Evolutionary conservation across 2,797 vertebrate species (phyloP), one percentile per base, ranked within the genome.

Genomic region (Poecile montanus): DNA sequence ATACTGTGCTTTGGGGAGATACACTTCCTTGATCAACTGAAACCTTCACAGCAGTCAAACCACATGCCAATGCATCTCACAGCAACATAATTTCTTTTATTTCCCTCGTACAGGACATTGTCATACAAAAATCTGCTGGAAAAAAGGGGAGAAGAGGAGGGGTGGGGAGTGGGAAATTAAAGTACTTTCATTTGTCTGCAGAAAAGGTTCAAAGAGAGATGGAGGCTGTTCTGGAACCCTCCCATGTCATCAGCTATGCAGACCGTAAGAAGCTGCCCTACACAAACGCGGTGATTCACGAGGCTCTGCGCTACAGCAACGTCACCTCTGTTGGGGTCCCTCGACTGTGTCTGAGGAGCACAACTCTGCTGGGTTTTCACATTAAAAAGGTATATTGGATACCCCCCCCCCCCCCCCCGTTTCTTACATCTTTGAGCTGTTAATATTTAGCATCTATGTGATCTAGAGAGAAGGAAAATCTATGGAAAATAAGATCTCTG

Each of bases 141-240:
- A 16, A 40, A 75, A 80, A 45, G 4, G 2, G 4, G 38, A 2
- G 3, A 0, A 7, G 6, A 10, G 19, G 3, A 2, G 3, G 2
- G 2, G 2, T 10, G 26, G 1, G 7, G 26, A 51, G 21, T 34
- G 34, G 36, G 32, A 42, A 23, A 4, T 53, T 18, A 42, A 60
- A 77, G 56, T 44, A 17, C 30, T 85, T 67, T 74, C 0, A 62
- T 94, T 87, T 79, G 40, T 68, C 54, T 82, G 30, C 73, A 97
- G 97, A 73, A 75, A 97, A 91, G 36, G 97, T 97, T 78, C 97
- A 97, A 11, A 91, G 81, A 71, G 97, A 97, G 79, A 94, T 97
- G 34, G 94, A 96, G 4, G 34, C 80, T 21, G 88, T 48, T n/a
- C n/a, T 97, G 67, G 86, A 95, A 29, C 91, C 93, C 10, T 95